Percentiles rank a stretch among this genome's conserved stretches.
These are phyloP conservation scores for Agriopis aurantiaria DNA, from an alignment of 2,888 invertebrate genomes.

Conservation along the genomic window DNA sequence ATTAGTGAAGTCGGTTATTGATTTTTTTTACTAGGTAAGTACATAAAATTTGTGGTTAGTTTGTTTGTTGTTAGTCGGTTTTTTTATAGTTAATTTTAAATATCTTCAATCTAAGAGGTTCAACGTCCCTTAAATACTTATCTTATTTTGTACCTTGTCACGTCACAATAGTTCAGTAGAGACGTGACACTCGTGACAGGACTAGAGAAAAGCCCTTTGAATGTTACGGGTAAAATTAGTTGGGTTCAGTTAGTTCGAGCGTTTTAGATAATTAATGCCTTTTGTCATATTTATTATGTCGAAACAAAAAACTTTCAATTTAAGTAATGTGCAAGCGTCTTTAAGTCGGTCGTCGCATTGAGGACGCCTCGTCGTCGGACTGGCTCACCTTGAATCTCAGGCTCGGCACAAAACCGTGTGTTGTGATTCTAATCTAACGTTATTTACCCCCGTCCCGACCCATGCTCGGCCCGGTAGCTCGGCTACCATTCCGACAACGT, in stretches of 20 bases:
- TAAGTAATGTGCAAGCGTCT: conserved; percentile 44
- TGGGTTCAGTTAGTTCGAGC: not conserved
- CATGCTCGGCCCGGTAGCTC: conserved; percentile 12
- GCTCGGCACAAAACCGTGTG: conserved; percentile 63
- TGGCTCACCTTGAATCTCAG: conserved; percentile 78
- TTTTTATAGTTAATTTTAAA: not conserved
- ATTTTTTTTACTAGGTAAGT: too few relatives aligned
- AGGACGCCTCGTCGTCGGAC: conserved; percentile 59
- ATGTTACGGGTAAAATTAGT: not conserved
- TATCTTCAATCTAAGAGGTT: not conserved
- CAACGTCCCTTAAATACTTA: not conserved
- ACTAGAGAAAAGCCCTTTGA: not conserved
- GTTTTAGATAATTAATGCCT: not conserved
- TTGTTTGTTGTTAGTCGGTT: too few relatives aligned
- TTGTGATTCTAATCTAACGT: conserved; percentile 49
- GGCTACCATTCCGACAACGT: conserved; percentile 24
- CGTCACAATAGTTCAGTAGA: not conserved
- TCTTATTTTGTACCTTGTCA: not conserved
- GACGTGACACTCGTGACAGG: conserved; percentile 15
- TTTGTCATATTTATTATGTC: not conserved
- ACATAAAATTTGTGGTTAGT: too few relatives aligned
- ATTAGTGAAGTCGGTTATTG: too few relatives aligned
- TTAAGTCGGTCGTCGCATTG: conserved; percentile 45
- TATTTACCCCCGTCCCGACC: conserved; percentile 36
- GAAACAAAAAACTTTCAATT: conserved; percentile 19